Conservation (phyloP, 1,140 invertebrate species). For the Drosophila athabasca region DNA sequence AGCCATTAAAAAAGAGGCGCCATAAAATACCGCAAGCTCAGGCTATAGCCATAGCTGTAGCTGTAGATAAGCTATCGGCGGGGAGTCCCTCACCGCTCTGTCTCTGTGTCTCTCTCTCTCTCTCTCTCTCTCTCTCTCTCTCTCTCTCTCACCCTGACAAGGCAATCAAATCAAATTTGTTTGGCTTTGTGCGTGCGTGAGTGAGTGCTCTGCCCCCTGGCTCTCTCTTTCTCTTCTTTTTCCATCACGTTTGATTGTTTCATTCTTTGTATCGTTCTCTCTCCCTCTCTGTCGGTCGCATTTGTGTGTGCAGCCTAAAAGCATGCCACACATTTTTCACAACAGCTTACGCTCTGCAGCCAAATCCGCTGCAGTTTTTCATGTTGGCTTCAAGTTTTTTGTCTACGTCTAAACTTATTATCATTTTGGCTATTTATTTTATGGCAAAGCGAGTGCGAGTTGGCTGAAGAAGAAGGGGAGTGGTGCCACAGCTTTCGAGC, state of each 20-base stretch:
- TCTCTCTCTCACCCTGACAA: not conserved
- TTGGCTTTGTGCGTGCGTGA: conserved; percentile 49
- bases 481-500: too few relatives aligned
- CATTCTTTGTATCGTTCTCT: not conserved
- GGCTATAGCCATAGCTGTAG: conserved; percentile 44
- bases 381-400: conserved; percentile 77
- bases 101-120: not conserved
- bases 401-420: conserved; percentile 80
- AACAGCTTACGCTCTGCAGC: conserved; percentile 70
- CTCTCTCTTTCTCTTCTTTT: conserved; percentile 17
- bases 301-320: conserved; percentile 71
- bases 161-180: conserved; percentile 79
- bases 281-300: conserved; percentile 4
- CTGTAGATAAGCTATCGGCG: conserved; percentile 14
- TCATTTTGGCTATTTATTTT: conserved; percentile 81
- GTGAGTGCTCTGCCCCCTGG: conserved; percentile 2
- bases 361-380: conserved; percentile 80
- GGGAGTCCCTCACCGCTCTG: conserved; percentile 12
- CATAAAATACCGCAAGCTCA: conserved; percentile 55
- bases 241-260: conserved; percentile 27
- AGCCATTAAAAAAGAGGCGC: conserved; percentile 71
- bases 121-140: not conserved
- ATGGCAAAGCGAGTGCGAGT: conserved; percentile 42
- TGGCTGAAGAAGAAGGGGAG: not conserved
- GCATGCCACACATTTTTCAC: conserved; percentile 75